Conservation (phyloP, 92 coral and sea anemone species). For the Porites divaricata region DNA sequence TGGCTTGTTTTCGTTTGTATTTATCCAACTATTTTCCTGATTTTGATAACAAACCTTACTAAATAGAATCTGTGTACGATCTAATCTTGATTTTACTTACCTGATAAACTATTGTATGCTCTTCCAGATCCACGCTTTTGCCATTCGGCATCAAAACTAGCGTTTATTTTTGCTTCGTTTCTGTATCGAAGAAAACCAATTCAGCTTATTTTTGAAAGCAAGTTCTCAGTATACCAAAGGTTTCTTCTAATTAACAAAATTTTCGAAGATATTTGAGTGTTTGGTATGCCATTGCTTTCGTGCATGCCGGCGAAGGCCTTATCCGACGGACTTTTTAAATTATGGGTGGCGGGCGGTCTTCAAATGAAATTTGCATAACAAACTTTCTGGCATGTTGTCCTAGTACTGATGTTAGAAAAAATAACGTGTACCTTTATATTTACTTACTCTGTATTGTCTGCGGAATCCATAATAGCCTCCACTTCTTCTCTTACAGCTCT, state of each 20-base stretch:
- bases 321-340: not conserved
- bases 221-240: not conserved
- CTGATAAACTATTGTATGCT: constrained; percentile 56
- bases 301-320: not conserved
- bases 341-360: not conserved
- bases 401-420: not conserved
- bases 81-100: not conserved
- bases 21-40: too few species aligned
- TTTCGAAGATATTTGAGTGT: constrained; percentile 11
- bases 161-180: constrained; percentile 36
- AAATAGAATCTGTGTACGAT: not conserved
- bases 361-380: too few species aligned
- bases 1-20: too few species aligned
- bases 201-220: not conserved
- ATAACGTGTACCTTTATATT: not conserved
- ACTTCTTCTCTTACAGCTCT: constrained; percentile 36
- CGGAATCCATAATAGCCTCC: constrained; percentile 1
- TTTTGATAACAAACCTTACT: too few species aligned
- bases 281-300: not conserved
- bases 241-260: not conserved
- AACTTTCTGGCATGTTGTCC: too few species aligned
- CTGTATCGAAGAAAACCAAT: not conserved
- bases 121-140: constrained; percentile 59
- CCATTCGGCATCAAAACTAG: constrained; percentile 62
- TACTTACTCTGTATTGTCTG: constrained; percentile 10